Percentiles rank a stretch among this genome's conserved stretches.
Evolutionary conservation across 2,888 invertebrate genomes (phyloP).

Genomic region (Abscondita cerata): DNA sequence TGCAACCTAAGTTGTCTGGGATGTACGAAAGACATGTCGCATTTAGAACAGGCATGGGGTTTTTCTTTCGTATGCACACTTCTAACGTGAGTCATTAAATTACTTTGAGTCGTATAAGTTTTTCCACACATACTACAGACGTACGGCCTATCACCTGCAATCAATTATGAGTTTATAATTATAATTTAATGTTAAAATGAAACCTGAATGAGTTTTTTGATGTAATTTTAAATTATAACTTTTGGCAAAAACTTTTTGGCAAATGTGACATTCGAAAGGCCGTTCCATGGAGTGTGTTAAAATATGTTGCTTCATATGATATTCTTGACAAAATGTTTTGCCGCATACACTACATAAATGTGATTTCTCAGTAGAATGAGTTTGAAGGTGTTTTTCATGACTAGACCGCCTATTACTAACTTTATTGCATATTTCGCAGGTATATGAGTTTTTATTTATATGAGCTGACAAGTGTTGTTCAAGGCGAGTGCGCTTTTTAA

Average conservation of each 20-base stretch:
- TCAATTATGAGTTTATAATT: neutral
- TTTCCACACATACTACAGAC: conserved; percentile 47
- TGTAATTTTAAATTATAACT: conserved; percentile 45
- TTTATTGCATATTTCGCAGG: conserved; percentile 41
- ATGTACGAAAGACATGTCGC: conserved; percentile 46
- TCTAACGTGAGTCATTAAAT: conserved; percentile 46
- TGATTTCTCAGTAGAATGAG: conserved; percentile 40
- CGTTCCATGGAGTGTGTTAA: conserved; percentile 43
- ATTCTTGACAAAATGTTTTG: conserved; percentile 43
- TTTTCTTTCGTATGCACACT: conserved; percentile 43
- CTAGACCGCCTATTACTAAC: conserved; percentile 35
- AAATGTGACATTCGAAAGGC: conserved; percentile 43
- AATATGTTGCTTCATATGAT: conserved; percentile 44
- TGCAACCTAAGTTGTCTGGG: conserved; percentile 45
- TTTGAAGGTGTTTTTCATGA: conserved; percentile 40
- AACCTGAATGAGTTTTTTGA: conserved; percentile 43
- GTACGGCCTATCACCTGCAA: conserved; percentile 42
- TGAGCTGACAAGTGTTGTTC: conserved; percentile 38
- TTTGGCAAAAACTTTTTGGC: conserved; percentile 43
- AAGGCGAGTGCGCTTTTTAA: conserved; percentile 33
- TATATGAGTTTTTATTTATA: conserved; percentile 32
- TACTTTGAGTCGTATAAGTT: conserved; percentile 47
- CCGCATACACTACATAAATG: conserved; percentile 46
- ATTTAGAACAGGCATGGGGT: conserved; percentile 45
- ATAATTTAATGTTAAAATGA: neutral